Evolutionary conservation across 2,888 invertebrate genomes (phyloP).

Genomic region (Hemaris fuciformis): DNA sequence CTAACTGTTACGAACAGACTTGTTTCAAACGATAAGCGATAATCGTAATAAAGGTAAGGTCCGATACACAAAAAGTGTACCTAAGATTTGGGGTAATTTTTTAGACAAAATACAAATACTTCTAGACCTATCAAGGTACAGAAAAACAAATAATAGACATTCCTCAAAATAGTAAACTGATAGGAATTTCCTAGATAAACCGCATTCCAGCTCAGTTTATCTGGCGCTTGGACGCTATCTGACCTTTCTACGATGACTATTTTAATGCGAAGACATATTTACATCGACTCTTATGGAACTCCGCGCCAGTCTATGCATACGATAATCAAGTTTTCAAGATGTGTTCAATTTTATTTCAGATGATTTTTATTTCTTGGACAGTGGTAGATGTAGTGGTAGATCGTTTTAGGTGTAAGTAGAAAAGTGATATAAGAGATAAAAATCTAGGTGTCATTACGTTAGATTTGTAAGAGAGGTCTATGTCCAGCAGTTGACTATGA

Average conservation of each 20-base stretch:
- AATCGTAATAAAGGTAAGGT: too few species aligned
- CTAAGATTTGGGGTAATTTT: neutral
- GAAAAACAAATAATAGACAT: neutral
- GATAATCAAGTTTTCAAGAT: neutral
- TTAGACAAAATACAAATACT: neutral
- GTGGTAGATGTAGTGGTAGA: neutral
- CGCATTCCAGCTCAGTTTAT: constrained; percentile 8
- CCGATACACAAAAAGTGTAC: too few species aligned
- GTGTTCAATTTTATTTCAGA: neutral
- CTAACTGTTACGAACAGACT: too few species aligned
- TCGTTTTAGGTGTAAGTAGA: too few species aligned
- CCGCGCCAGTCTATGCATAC: neutral
- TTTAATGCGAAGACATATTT: neutral
- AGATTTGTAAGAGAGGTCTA: too few species aligned
- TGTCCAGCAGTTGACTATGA: too few species aligned
- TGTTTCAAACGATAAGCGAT: too few species aligned
- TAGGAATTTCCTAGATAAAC: constrained; percentile 14
- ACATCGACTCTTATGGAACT: neutral
- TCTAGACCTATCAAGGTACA: neutral
- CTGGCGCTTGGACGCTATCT: neutral
- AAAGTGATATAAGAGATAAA: too few species aligned
- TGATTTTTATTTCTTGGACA: neutral
- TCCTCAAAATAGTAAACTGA: neutral
- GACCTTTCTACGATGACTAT: constrained; percentile 2
- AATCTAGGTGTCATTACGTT: too few species aligned